A percentile compares a stretch with the other conserved stretches of the same genome.
Conservation (phyloP, 2,797 vertebrate genomes). For the Phoxinus dragarum region DNA sequence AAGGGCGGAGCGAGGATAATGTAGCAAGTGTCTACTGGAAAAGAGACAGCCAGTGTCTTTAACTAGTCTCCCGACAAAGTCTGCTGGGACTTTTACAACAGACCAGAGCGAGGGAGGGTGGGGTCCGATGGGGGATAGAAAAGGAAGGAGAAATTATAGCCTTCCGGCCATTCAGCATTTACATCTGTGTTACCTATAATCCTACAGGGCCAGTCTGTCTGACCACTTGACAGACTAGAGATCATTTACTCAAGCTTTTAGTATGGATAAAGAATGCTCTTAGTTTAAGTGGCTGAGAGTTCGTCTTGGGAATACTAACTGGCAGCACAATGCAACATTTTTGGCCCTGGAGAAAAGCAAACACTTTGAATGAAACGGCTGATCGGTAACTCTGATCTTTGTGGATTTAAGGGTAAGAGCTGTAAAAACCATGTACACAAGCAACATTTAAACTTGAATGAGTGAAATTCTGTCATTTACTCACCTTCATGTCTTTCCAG, state of each 20-base stretch:
- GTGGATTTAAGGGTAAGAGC: not conserved
- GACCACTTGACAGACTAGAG: slow-evolving; percentile 71
- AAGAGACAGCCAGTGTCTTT: slow-evolving; percentile 59
- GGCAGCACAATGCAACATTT: slow-evolving; percentile 48
- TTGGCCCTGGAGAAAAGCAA: slow-evolving; percentile 37
- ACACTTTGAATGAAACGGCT: slow-evolving; percentile 29
- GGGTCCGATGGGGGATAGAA: slow-evolving; percentile 12
- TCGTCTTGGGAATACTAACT: slow-evolving; percentile 66
- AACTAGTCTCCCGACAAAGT: slow-evolving; percentile 67
- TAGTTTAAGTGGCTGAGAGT: slow-evolving; percentile 55
- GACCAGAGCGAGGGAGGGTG: slow-evolving; percentile 54
- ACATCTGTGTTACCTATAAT: slow-evolving; percentile 78
- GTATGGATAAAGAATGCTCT: slow-evolving; percentile 63
- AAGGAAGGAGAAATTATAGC: slow-evolving; percentile 74
- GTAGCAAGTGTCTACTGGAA: slow-evolving; percentile 57
- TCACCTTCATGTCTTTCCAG: slow-evolving; percentile 28
- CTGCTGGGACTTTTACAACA: slow-evolving; percentile 69
- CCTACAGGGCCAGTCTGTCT: slow-evolving; percentile 78
- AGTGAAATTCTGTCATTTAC: not conserved
- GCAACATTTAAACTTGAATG: not conserved
- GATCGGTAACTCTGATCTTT: slow-evolving; percentile 22
- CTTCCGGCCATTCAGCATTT: slow-evolving; percentile 71
- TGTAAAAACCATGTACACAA: slow-evolving; percentile 6
- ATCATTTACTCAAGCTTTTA: slow-evolving; percentile 70
- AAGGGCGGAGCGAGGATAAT: not conserved